Percentiles rank a stretch among this genome's conserved stretches.
Conservation (phyloP, 2,888 invertebrate genomes). For the Atrina japonica region DNA sequence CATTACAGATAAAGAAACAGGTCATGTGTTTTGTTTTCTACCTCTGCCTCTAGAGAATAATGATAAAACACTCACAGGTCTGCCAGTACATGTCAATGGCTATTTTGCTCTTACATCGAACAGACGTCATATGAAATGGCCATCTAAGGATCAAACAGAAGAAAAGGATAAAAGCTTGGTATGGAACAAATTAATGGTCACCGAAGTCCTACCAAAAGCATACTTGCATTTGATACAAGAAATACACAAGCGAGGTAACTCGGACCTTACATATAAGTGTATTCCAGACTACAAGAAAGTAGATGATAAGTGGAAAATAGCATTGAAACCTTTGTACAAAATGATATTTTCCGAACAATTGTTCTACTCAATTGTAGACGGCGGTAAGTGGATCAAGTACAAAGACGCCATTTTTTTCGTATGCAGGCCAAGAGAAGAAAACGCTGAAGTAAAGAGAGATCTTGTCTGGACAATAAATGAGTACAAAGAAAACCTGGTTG, state of each 20-base stretch:
- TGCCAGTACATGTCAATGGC: conserved; percentile 77
- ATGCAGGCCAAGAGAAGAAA: too few species aligned
- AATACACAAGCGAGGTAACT: neutral
- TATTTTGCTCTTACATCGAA: conserved; percentile 75
- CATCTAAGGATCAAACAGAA: conserved; percentile 58
- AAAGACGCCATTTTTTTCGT: conserved; percentile 32
- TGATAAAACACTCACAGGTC: conserved; percentile 65
- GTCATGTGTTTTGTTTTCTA: conserved; percentile 74
- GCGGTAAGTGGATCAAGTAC: conserved; percentile 31
- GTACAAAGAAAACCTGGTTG: conserved; percentile 5
- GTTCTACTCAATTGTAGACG: too few species aligned
- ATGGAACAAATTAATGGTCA: conserved; percentile 31
- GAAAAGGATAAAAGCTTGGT: conserved; percentile 11
- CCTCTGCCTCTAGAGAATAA: conserved; percentile 75
- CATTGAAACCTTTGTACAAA: neutral
- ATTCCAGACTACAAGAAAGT: conserved; percentile 25
- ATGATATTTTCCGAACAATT: conserved; percentile 8
- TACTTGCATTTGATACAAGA: conserved; percentile 5
- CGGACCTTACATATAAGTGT: neutral
- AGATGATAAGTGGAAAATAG: conserved; percentile 15
- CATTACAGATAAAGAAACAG: conserved; percentile 40
- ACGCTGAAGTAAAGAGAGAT: neutral
- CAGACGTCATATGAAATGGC: conserved; percentile 76
- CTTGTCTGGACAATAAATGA: neutral
- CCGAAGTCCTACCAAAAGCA: conserved; percentile 24